Base-by-base conservation (phyloP, 2,113 vertebrate genomes). In the Halichoeres trimaculatus region DNA sequence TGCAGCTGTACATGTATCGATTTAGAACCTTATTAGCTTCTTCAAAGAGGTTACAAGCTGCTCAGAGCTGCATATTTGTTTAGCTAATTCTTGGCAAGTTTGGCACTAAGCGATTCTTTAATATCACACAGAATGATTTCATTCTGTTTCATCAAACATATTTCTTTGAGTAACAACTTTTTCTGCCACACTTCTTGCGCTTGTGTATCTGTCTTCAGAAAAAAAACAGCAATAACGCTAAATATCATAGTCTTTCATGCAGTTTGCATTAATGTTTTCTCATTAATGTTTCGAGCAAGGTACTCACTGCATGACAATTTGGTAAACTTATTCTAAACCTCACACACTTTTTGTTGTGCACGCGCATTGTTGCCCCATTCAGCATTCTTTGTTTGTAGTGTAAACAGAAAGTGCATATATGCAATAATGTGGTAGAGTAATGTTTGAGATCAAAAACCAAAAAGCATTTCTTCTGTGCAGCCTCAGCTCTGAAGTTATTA, bases 391-490 rank as follows among this genome's bases (percentile, higher is more conserved):
- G 6, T 55, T 40, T 62, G n/a, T 58, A 30, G 60, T 51, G 13
- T 52, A 40, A 85, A 85, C 59, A 53, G 24, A 13, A 40, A 14
- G 47, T 10, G 52, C 38, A 63, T 52, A 76, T 55, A 52, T 10
- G 56, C 43, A 63, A 52, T 78, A 59, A 60, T 54, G 36, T 62
- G 59, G 63, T 24, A 50, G 62, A 62, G 10, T 5, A 24, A 41
- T 34, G 41, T 72, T 80, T 67, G 63, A 76, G 65, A 55, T 62
- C 14, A 72, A 55, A 59, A 66, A 82, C 61, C 2, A 56, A 76
- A 60, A 74, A 70, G 34, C 20, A 51, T 67, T 76, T 76, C 8
- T 80, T 8, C 26, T 40, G 35, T 43, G 60, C 38, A 52, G 52
- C 50, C 60, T 54, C 48, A 57, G 51, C 67, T 53, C 55, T 76